Evolutionary conservation across 2,113 vertebrate species (phyloP), one percentile per base, ranked within the genome.

Genomic region (Ptyas mucosa): DNA sequence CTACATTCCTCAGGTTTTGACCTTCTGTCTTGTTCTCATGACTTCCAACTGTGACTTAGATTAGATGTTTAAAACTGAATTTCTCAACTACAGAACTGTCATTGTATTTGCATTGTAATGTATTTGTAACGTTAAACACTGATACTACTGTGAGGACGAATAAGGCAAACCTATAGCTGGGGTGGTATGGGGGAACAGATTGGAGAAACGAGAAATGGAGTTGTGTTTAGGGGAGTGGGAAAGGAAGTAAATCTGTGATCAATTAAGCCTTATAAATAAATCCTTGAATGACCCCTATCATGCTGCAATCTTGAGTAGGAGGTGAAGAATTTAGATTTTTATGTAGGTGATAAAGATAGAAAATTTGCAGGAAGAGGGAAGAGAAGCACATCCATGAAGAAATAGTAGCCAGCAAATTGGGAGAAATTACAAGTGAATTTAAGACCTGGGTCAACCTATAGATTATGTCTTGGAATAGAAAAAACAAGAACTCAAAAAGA

Each of bases 1-100:
- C 54, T 90, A 85, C 89, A 90, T 93, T 90, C 92, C n/a, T n/a
- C 85, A 75, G 34, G 8, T 64, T 54, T 87, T 89, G 91, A 1
- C 0, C 90, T 88, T 57, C 58, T 2, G 39, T 15, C 88, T 64
- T 43, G n/a, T 93, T 91, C 91, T 93, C 81, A 9, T 8, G 1
- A 85, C 39, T 92, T 24, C 91, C 61, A 21, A 18, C 6, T 57
- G 0, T 69, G 87, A 11, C 21, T 5, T 89, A 49, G 94, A 58
- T 90, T 87, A 0, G 92, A 85, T 87, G 58, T 1, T 52, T 5
- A 21, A 39, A 88, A 89, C 61, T 34, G 15, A 54, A 86, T 93
- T 52, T 43, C n/a, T 88, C 57, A 92, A 61, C 55, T 26, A 52
- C 46, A 61, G 91, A 64, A 64, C 43, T 57, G 39, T 89, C 88